Conservation (phyloP, 2,888 invertebrate species). For the Thumatha senex region DNA sequence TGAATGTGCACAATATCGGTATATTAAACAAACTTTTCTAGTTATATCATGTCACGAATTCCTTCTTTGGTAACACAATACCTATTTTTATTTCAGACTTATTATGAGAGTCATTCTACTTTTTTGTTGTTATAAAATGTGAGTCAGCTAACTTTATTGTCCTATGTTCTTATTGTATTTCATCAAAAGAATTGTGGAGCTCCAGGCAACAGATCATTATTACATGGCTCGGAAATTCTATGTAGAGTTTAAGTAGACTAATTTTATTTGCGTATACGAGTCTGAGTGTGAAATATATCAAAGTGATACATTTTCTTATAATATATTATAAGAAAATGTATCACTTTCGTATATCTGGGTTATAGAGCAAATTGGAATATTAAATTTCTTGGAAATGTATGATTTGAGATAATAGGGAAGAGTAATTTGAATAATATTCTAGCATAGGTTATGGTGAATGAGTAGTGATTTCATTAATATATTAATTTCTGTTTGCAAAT, state of each 20-base stretch:
- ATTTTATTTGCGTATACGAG: background rate
- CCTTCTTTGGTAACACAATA: too few species aligned
- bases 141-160: constrained; percentile 1
- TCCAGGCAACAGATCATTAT: constrained; percentile 18
- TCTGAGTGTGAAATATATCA: background rate
- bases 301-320: background rate
- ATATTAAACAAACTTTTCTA: too few species aligned
- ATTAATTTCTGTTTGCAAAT: too few species aligned
- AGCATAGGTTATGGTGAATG: too few species aligned
- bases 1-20: too few species aligned
- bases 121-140: background rate
- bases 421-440: too few species aligned
- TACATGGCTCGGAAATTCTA: constrained; percentile 11
- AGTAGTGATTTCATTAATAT: too few species aligned
- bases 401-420: too few species aligned
- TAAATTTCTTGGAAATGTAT: too few species aligned
- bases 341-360: background rate
- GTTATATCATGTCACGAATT: too few species aligned
- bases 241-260: background rate
- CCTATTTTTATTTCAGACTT: background rate
- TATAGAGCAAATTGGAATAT: too few species aligned
- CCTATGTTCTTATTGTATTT: constrained; percentile 3
- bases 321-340: too few species aligned
- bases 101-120: background rate
- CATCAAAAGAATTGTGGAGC: constrained; percentile 13